A percentile compares a stretch with the other conserved stretches of the same genome.
phyloP scores from a whole-genome alignment of 2,113 vertebrate species.

The Noctilio leporinus region DNA sequence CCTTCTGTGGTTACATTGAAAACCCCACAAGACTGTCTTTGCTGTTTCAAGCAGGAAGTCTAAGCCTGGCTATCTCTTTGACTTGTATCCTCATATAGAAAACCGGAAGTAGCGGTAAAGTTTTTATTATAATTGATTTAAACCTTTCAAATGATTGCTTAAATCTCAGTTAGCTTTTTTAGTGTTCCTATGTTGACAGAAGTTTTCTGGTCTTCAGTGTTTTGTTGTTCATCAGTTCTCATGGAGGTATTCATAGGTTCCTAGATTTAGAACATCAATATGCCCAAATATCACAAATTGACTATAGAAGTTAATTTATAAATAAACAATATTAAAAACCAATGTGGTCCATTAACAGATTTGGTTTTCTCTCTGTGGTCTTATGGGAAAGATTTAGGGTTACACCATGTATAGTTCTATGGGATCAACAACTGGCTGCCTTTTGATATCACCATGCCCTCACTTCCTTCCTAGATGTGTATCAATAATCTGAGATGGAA shows the following conservation, averaged over 20 bases:
- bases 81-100: neutral
- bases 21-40: neutral
- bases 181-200: too few species aligned
- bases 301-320: neutral
- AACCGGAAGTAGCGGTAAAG: neutral
- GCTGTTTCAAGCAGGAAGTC: neutral
- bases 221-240: neutral
- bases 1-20: accelerated
- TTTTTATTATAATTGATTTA: neutral
- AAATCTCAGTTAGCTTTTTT: neutral
- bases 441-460: neutral
- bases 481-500: neutral
- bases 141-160: neutral
- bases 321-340: neutral
- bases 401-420: accelerated
- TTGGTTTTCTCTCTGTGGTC: neutral
- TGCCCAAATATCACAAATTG: neutral
- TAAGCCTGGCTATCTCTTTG: neutral
- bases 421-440: too few species aligned
- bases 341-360: neutral
- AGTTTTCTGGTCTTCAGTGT: neutral
- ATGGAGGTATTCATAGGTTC: neutral
- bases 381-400: neutral
- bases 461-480: neutral
- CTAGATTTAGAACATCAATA: neutral